Percentiles rank a stretch among this genome's conserved stretches.
Conservation (phyloP, 2,888 invertebrate genomes). For the Ommatoiulus sabulosus region DNA sequence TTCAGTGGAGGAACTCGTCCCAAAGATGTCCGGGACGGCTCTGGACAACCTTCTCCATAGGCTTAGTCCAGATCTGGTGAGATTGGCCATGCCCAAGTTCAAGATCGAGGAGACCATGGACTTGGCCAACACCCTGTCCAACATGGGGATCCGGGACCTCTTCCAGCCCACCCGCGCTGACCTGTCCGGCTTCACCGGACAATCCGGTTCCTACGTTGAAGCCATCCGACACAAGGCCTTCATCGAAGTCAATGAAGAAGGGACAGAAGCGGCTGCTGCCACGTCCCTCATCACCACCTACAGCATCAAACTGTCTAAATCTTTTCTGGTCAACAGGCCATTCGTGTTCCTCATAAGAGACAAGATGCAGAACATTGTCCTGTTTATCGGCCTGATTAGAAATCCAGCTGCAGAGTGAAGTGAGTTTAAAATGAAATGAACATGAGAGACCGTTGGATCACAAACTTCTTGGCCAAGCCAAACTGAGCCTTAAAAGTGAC, state of each 20-base stretch:
- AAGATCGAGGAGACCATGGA: constrained; percentile 56
- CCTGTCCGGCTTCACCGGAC: constrained; percentile 58
- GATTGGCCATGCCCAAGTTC: constrained; percentile 58
- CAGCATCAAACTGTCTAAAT: constrained; percentile 47
- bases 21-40: constrained; percentile 7
- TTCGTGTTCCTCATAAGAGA: constrained; percentile 62
- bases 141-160: constrained; percentile 56
- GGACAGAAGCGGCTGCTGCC: constrained; percentile 86
- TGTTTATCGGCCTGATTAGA: constrained; percentile 61
- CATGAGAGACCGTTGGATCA: background rate
- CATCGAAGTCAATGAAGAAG: constrained; percentile 88
- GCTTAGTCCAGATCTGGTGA: constrained; percentile 45
- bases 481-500: too few species aligned
- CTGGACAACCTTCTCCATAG: constrained; percentile 17
- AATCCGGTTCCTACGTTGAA: constrained; percentile 72
- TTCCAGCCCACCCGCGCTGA: constrained; percentile 55
- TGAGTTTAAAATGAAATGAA: background rate
- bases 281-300: constrained; percentile 67
- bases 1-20: constrained; percentile 25
- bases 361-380: constrained; percentile 59
- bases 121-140: constrained; percentile 50
- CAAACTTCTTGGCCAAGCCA: too few species aligned
- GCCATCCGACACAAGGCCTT: constrained; percentile 86
- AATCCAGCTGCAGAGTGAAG: constrained; percentile 55
- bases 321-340: constrained; percentile 61